phyloP scores from a whole-genome alignment of 2,113 vertebrate species.

The Carassius carassius region DNA sequence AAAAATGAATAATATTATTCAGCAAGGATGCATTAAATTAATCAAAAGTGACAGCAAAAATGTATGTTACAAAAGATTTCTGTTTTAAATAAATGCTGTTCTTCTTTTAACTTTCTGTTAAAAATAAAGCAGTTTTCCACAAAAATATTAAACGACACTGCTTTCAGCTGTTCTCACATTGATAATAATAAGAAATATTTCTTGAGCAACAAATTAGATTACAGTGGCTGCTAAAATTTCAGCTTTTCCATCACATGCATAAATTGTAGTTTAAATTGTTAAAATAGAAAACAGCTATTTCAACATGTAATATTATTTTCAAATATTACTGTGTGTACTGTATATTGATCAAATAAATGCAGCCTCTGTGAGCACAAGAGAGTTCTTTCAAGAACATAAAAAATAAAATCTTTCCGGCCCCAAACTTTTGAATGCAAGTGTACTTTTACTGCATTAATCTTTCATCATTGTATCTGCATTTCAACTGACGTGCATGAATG shows the following conservation, averaged over 20 bases:
- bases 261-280: not conserved
- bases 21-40: too few relatives aligned
- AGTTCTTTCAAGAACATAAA: not conserved
- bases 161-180: too few relatives aligned
- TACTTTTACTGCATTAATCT: not conserved
- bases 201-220: not conserved
- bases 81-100: too few relatives aligned
- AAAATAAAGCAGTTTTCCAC: not conserved
- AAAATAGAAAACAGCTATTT: not conserved
- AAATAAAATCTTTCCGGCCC: not conserved
- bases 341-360: not conserved
- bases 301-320: not conserved
- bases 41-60: too few relatives aligned
- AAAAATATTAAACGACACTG: not conserved
- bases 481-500: not conserved
- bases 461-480: not conserved
- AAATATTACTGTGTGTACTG: not conserved
- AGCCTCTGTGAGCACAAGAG: not conserved
- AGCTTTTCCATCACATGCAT: not conserved
- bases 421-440: not conserved
- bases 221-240: not conserved
- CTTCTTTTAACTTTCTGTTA: not conserved
- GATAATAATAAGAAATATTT: not conserved
- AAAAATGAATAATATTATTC: too few relatives aligned
- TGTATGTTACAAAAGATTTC: too few relatives aligned